A percentile compares a stretch with the other conserved stretches of the same genome.
Evolutionary conservation across 53 echinoderm and acorn worm genomes (phyloP).

Genomic region (Actinopyga echinites): DNA sequence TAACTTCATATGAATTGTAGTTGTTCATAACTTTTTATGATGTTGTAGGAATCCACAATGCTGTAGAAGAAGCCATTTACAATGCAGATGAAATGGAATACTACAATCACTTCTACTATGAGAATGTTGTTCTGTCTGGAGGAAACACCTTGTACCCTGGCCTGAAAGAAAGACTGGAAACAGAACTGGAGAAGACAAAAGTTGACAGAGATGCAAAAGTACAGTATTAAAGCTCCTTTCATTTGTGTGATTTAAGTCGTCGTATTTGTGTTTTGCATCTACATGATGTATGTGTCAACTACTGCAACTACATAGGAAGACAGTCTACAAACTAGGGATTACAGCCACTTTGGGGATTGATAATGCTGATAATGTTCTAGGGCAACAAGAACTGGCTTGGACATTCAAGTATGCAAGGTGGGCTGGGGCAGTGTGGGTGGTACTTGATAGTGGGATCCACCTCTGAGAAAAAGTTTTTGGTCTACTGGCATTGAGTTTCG

Average conservation of each 20-base stretch:
- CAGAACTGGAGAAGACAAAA: conserved; percentile 45
- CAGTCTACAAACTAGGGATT: too few relatives aligned
- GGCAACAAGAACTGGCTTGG: too few relatives aligned
- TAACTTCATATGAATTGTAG: neutral
- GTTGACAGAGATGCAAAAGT: conserved; percentile 15
- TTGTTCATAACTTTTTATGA: neutral
- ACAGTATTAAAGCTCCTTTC: neutral
- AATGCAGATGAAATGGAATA: conserved; percentile 60
- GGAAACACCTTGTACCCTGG: conserved; percentile 66
- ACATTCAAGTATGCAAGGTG: neutral
- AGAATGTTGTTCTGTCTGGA: conserved; percentile 64
- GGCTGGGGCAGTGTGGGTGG: too few relatives aligned
- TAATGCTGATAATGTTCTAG: too few relatives aligned
- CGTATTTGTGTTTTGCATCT: too few relatives aligned
- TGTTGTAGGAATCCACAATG: conserved; percentile 51
- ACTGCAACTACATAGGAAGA: too few relatives aligned
- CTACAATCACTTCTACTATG: conserved; percentile 58
- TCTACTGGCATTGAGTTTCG: too few relatives aligned
- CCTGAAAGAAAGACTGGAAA: conserved; percentile 49
- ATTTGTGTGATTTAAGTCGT: too few relatives aligned
- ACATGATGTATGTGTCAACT: too few relatives aligned
- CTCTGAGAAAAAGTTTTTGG: too few relatives aligned
- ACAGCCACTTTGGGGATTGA: too few relatives aligned
- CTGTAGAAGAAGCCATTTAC: conserved; percentile 38
- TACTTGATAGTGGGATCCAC: too few relatives aligned